A percentile compares a stretch with the other conserved stretches of the same genome.
phyloP scores from a whole-genome alignment of 2,888 invertebrate species.

The Aspidapion aeneum region DNA sequence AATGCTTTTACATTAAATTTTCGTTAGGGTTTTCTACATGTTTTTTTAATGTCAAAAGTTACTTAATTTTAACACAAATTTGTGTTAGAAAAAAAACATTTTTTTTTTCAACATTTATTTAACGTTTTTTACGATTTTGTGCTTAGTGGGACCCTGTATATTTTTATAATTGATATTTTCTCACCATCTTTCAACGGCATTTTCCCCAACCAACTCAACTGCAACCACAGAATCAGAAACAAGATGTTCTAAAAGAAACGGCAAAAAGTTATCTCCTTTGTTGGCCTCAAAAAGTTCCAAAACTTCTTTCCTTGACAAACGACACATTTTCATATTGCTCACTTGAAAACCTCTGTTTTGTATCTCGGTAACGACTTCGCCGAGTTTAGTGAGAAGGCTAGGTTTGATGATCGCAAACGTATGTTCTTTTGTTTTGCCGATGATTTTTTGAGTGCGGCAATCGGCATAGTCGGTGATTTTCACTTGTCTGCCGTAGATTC shows the following conservation, averaged over 20 bases:
- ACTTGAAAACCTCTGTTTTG: slow-evolving; percentile 53
- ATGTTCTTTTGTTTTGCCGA: slow-evolving; percentile 61
- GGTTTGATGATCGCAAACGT: slow-evolving; percentile 80
- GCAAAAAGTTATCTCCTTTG: slow-evolving; percentile 58
- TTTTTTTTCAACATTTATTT: too few species aligned
- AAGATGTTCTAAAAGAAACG: slow-evolving; percentile 63
- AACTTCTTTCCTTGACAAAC: slow-evolving; percentile 58
- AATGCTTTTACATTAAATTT: too few species aligned
- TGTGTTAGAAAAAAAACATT: too few species aligned
- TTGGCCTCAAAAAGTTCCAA: slow-evolving; percentile 32
- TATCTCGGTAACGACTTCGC: slow-evolving; percentile 69
- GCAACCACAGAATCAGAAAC: slow-evolving; percentile 67
- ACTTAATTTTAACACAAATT: too few species aligned
- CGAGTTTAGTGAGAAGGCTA: slow-evolving; percentile 39
- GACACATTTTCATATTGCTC: slow-evolving; percentile 63
- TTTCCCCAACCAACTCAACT: slow-evolving; percentile 69
- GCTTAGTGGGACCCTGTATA: too few species aligned
- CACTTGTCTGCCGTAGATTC: slow-evolving; percentile 70
- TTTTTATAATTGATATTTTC: too few species aligned
- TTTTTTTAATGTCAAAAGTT: too few species aligned
- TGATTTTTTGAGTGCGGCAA: slow-evolving; percentile 59
- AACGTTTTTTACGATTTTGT: too few species aligned
- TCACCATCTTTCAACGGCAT: slow-evolving; percentile 61
- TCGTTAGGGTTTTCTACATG: too few species aligned
- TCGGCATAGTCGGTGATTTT: slow-evolving; percentile 73